phyloP scores from a whole-genome alignment of 2,888 invertebrate species.

The Nomada fabriciana region DNA sequence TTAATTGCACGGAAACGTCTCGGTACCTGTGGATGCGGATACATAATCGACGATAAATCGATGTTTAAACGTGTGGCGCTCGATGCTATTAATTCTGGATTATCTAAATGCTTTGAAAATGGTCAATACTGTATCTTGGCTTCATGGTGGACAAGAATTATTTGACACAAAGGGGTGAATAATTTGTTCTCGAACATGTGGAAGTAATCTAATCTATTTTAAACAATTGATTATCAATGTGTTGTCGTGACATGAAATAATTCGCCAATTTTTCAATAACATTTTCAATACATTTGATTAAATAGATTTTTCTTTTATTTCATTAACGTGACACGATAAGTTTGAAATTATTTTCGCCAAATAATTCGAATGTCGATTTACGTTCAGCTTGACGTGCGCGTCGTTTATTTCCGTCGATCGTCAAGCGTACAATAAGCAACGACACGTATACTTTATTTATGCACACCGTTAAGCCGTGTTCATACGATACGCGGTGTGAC shows the following conservation, averaged over 20 bases:
- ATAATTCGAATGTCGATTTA: conserved; percentile 6
- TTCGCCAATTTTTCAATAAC: no score
- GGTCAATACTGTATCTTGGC: no score
- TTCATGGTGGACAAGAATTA: no score
- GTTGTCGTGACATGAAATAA: no score
- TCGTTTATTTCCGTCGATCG: conserved; percentile 24
- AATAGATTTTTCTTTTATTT: no score
- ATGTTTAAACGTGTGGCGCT: conserved; percentile 20
- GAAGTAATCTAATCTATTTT: no score
- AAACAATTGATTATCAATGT: no score
- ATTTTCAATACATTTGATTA: no score
- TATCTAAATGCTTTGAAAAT: neutral
- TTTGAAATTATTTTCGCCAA: neutral
- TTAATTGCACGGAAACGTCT: conserved; percentile 37
- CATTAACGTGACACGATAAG: neutral
- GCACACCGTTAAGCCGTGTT: conserved; percentile 57
- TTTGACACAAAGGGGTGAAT: no score
- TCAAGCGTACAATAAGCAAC: conserved; percentile 12
- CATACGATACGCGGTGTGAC: conserved; percentile 38
- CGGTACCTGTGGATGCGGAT: conserved; percentile 2
- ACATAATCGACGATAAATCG: conserved; percentile 23
- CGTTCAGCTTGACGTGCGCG: neutral
- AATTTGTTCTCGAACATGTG: no score
- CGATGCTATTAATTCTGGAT: neutral
- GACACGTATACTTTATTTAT: conserved; percentile 61